Evolutionary conservation across 2,888 invertebrate species (phyloP).

Genomic region (Antitype chi): DNA sequence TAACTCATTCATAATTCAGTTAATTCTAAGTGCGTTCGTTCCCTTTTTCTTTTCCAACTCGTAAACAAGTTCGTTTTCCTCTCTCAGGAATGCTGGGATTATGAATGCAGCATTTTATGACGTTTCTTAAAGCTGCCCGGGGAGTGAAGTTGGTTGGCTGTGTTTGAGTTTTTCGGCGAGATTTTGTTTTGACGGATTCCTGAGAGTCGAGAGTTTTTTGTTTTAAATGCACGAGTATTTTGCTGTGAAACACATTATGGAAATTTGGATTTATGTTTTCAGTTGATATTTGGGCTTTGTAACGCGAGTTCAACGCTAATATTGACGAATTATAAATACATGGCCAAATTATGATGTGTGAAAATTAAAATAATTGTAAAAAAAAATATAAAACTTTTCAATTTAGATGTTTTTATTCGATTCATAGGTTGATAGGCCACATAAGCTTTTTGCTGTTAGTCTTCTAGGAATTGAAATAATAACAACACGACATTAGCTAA

Average conservation of each 20-base stretch:
- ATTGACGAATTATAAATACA: neutral
- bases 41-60: constrained; percentile 55
- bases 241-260: neutral
- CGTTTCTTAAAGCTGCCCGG: constrained; percentile 18
- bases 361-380: neutral
- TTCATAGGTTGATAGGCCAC: neutral
- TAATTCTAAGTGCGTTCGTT: constrained; percentile 60
- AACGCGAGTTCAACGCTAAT: neutral
- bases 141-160: constrained; percentile 37
- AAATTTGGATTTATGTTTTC: neutral
- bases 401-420: neutral
- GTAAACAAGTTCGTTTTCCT: constrained; percentile 61
- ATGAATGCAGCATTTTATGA: constrained; percentile 63
- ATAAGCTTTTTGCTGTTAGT: neutral
- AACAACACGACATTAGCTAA: neutral
- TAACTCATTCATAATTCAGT: constrained; percentile 74
- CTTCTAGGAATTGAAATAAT: neutral
- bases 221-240: constrained; percentile 19
- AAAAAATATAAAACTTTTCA: neutral
- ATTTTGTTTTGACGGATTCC: constrained; percentile 45
- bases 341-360: neutral
- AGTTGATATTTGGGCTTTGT: constrained; percentile 5
- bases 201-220: neutral
- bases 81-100: constrained; percentile 51
- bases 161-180: constrained; percentile 29